These are phyloP conservation scores for Pocillopora grandis DNA, from an alignment of 92 coral and sea anemone species.

Conservation along the genomic window DNA sequence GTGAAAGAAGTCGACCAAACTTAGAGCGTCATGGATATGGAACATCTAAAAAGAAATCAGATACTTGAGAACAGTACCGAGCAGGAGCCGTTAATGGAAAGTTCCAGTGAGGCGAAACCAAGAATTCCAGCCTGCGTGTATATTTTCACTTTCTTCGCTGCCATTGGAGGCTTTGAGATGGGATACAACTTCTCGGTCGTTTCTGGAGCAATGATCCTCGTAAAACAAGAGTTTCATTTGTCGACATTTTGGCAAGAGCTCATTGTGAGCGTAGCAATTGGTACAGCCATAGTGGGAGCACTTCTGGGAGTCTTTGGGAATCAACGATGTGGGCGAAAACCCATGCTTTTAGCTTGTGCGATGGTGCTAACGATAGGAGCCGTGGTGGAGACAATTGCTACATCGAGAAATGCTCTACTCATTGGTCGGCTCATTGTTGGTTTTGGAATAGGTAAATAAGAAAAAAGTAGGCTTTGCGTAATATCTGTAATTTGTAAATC, in stretches of 20 bases:
- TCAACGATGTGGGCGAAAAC: conserved; percentile 76
- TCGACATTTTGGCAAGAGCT: conserved; percentile 84
- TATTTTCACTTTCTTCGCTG: conserved; percentile 79
- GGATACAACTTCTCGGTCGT: conserved; percentile 96
- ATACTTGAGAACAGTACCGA: too few species aligned
- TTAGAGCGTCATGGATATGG: too few species aligned
- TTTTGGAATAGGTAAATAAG: conserved; percentile 74
- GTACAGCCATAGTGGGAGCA: conserved; percentile 82
- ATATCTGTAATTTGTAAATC: not conserved
- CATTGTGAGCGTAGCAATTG: conserved; percentile 83
- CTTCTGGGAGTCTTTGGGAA: conserved; percentile 77
- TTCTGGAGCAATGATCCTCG: conserved; percentile 90
- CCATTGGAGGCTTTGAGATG: conserved; percentile 88
- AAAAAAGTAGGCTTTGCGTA: not conserved
- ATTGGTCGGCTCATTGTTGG: conserved; percentile 86
- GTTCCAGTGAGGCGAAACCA: not conserved
- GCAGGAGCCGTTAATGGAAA: too few species aligned
- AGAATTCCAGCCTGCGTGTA: conserved; percentile 13
- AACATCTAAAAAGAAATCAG: too few species aligned
- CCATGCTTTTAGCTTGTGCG: conserved; percentile 67
- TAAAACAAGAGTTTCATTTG: conserved; percentile 70
- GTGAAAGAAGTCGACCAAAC: too few species aligned
- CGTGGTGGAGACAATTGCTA: conserved; percentile 76
- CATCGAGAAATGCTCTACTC: conserved; percentile 57
- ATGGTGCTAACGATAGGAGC: conserved; percentile 87